Evolutionary conservation across 2,113 vertebrate genomes (phyloP), one percentile per base, ranked within the genome.

Genomic region (Melanerpes aurifrons): DNA sequence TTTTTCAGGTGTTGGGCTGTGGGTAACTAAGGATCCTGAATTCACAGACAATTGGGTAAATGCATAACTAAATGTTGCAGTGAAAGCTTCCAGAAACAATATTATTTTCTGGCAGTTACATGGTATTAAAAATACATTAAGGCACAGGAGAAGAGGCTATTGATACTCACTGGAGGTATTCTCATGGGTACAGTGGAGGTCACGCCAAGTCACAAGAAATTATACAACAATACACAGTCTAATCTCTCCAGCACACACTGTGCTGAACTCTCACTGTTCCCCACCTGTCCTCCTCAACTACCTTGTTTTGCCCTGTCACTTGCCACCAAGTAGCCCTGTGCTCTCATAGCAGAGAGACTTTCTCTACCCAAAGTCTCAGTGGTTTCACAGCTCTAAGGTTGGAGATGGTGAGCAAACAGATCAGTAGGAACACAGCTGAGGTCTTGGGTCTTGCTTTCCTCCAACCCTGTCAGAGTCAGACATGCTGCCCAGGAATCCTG

Each of bases 71-170:
- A 95, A 86, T 71, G 45, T 66, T 93, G 70, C 86, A 79, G 91
- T 72, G 67, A 95, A 91, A 93, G 80, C 82, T 94, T 95, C 91
- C 87, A 91, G 91, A 95, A 95, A 93, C 35, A 72, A 54, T 90
- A 62, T 78, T 73, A 92, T 91, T 92, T 94, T 92, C 85, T 95
- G 96, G 95, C 83, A 83, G 83, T 78, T 86, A 81, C 5, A 20
- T 56, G 53, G 7, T 96, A 96, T 96, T 96, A 96, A 96, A 96
- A 95, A 96, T 92, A 91, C 87, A 96, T 94, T 80, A 95, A 83
- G 85, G 80, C 50, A 32, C 66, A 82, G 58, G 71, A 64, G 70
- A 91, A 86, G 59, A 93, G 63, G 50, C 80, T 94, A 95, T 91
- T 94, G 95, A 87, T 95, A 88, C 85, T 91, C 6, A 1, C 50